Evolutionary conservation across 1,140 invertebrate genomes (phyloP).

Genomic region (Brachystomella parvula): DNA sequence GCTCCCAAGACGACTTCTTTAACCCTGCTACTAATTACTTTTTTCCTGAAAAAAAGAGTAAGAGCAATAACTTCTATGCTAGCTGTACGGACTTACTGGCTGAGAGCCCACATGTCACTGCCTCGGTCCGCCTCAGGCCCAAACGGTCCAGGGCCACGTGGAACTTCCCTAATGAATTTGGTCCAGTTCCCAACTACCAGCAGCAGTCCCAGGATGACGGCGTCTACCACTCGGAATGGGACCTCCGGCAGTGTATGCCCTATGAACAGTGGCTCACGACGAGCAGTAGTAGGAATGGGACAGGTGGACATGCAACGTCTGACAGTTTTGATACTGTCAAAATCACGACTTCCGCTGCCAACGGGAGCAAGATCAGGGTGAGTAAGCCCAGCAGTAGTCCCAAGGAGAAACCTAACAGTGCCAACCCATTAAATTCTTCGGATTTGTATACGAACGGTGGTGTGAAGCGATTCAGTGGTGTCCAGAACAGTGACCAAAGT

Average conservation of each 20-base stretch:
- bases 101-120: slow-evolving; percentile 22
- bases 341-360: neutral
- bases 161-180: slow-evolving; percentile 32
- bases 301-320: neutral
- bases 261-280: slow-evolving; percentile 34
- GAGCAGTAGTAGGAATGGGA: neutral
- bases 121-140: slow-evolving; percentile 33
- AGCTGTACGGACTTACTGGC: slow-evolving; percentile 34
- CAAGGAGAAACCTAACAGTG: neutral
- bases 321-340: neutral
- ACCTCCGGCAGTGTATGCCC: slow-evolving; percentile 33
- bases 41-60: slow-evolving; percentile 36
- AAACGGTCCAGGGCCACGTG: slow-evolving; percentile 34
- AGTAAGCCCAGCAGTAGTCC: neutral
- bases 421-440: neutral
- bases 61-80: slow-evolving; percentile 20
- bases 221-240: slow-evolving; percentile 37
- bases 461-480: slow-evolving; percentile 55
- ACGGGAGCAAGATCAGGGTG: slow-evolving; percentile 1
- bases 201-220: slow-evolving; percentile 16
- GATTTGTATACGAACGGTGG: slow-evolving; percentile 17
- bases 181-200: slow-evolving; percentile 36
- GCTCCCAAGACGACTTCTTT: slow-evolving; percentile 19
- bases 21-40: slow-evolving; percentile 28
- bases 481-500: slow-evolving; percentile 69